phyloP scores from a whole-genome alignment of 2,113 vertebrate genomes.

The Hemiprocne comata region DNA sequence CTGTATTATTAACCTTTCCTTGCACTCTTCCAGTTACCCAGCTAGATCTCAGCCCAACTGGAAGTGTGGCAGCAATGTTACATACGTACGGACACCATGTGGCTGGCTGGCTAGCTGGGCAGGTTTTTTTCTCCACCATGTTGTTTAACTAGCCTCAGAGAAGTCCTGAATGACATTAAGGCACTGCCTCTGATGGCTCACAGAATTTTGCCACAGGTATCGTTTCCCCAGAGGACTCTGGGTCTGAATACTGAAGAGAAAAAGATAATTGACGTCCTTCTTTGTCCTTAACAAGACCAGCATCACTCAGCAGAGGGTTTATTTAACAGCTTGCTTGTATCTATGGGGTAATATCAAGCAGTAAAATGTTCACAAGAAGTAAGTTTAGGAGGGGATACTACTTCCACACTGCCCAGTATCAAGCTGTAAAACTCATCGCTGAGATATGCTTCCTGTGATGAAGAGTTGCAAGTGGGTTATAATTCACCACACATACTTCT shows the following conservation, averaged over 20 bases:
- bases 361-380: background rate
- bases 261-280: background rate
- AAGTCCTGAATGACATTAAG: background rate
- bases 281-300: background rate
- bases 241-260: background rate
- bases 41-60: background rate
- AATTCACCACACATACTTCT: constrained; percentile 39
- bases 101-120: background rate
- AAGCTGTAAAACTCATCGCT: constrained; percentile 7
- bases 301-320: background rate
- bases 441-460: background rate
- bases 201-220: background rate
- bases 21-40: background rate
- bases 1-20: background rate
- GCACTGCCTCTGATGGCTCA: background rate
- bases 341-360: background rate
- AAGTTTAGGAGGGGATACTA: background rate
- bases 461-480: constrained; percentile 24
- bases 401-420: constrained; percentile 1
- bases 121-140: rapidly evolving
- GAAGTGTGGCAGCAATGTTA: background rate
- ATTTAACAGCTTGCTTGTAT: constrained; percentile 16
- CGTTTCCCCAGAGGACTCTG: background rate
- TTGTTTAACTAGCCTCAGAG: background rate
- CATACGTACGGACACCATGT: background rate